Percentiles rank a stretch among this genome's conserved stretches.
phyloP scores from a whole-genome alignment of 2,797 vertebrate genomes.

The Alauda arvensis region DNA sequence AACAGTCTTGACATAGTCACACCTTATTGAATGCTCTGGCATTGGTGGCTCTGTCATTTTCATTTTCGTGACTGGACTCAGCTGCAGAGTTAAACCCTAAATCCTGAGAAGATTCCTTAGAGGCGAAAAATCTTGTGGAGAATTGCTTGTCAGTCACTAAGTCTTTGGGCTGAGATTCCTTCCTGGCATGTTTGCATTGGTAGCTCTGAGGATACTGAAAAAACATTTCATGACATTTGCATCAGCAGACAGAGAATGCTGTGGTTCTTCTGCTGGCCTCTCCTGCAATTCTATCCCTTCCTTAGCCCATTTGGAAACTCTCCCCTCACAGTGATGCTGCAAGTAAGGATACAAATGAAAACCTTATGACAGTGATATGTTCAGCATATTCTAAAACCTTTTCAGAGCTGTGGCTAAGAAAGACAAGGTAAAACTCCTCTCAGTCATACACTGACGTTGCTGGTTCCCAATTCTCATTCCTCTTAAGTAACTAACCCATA shows the following conservation, averaged over 20 bases:
- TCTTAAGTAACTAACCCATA: not conserved
- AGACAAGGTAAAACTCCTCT: not conserved
- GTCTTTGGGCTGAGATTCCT: not conserved
- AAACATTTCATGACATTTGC: rapidly evolving
- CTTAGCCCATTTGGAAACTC: not conserved
- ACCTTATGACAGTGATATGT: not conserved
- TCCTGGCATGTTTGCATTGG: not conserved
- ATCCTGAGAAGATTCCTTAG: not conserved
- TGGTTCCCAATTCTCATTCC: not conserved
- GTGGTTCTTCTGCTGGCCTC: not conserved
- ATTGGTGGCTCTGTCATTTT: not conserved
- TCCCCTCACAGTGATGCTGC: not conserved
- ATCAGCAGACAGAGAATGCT: not conserved
- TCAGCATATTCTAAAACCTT: not conserved
- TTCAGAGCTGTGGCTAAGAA: not conserved
- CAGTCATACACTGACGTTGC: not conserved
- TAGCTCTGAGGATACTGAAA: not conserved
- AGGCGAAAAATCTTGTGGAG: not conserved
- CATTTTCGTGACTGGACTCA: not conserved
- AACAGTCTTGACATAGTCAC: not conserved
- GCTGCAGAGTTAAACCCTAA: not conserved
- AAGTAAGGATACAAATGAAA: not conserved
- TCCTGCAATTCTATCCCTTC: not conserved
- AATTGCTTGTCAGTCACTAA: not conserved
- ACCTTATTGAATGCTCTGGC: not conserved